phyloP scores from a whole-genome alignment of 1,140 invertebrate genomes.

The Thrips palmi region DNA sequence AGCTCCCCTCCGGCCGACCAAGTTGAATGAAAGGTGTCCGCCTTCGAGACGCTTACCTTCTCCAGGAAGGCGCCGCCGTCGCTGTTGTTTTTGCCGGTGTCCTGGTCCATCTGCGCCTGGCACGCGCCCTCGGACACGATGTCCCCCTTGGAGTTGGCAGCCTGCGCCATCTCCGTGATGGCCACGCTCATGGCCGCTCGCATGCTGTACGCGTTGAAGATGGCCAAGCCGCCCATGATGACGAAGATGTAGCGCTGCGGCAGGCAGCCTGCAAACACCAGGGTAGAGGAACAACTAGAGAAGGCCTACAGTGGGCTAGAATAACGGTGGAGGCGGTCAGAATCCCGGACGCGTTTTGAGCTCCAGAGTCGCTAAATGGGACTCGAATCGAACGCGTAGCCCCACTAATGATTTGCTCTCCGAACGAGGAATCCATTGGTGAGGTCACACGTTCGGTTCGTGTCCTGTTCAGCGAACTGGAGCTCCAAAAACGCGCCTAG shows the following conservation, averaged over 20 bases:
- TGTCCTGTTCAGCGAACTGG: too few relatives aligned
- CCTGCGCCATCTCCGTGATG: slow-evolving; percentile 76
- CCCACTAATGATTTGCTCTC: too few relatives aligned
- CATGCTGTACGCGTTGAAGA: slow-evolving; percentile 79
- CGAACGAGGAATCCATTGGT: too few relatives aligned
- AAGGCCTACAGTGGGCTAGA: too few relatives aligned
- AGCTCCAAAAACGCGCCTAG: too few relatives aligned
- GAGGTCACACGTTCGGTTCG: too few relatives aligned
- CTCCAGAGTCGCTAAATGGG: too few relatives aligned
- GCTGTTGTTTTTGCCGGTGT: slow-evolving; percentile 13
- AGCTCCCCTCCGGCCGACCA: not conserved
- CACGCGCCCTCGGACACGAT: not conserved
- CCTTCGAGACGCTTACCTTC: slow-evolving; percentile 1
- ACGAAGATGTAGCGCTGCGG: slow-evolving; percentile 59
- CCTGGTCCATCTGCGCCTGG: slow-evolving; percentile 7
- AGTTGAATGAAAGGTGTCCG: not conserved
- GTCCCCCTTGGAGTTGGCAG: slow-evolving; percentile 4
- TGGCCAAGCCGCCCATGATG: slow-evolving; percentile 65
- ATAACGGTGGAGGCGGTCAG: too few relatives aligned
- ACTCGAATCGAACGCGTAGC: too few relatives aligned
- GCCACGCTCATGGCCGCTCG: slow-evolving; percentile 73
- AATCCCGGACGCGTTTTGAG: too few relatives aligned
- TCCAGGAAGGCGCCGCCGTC: slow-evolving; percentile 17
- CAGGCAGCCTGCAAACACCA: slow-evolving; percentile 26
- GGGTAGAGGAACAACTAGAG: too few relatives aligned